Base-by-base conservation (phyloP, 2,888 invertebrate species). In the Trichacis sp. region DNA sequence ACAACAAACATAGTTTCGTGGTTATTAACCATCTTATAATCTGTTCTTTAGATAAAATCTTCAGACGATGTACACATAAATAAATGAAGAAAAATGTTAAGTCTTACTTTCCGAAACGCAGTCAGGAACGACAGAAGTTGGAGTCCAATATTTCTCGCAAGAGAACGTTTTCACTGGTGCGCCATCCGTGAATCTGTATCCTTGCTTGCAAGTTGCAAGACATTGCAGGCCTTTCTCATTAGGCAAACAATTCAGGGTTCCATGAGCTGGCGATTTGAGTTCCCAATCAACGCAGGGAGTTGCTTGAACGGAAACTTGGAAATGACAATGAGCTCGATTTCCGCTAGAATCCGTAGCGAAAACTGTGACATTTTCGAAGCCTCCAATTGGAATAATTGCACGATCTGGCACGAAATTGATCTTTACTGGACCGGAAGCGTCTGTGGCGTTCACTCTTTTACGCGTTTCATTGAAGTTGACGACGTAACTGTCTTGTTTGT, bases 281-380 rank as follows among this genome's bases (percentile, higher is more conserved):
- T 97, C 96, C 95, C 97, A 97, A 76, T 96, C 94, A 0, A 96
- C 96, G 77, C 98, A 98, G 11, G 95, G 94, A 0, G 95, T 94
- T 0, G 96, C 95, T 88, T 95, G 94, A 0, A 96, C 95, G 0
- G 95, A 93, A 78, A 92, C 93, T 86, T 96, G 96, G 90, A 97
- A 97, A 80, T 96, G 90, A 80, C 97, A 97, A 29, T 90, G 90
- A 0, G 96, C 96, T 73, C 92, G 90, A 80, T 97, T 97, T 69
- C 95, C 95, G 77, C 90, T 93, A 79, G 91, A 91, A 80, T 97
- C 96, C 0, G 91, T 89, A 1, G 96, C 96, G 55, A 93, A 89
- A 1, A 96, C 96, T 0, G 96, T 96, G 0, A 96, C 95, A 82
- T 96, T 96, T 87, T 96, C 94, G 78, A 94, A 96, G 43, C 91